These are phyloP conservation scores for Peromyscus leucopus DNA, from an alignment of 2,113 vertebrate species.

Conservation along the genomic window DNA sequence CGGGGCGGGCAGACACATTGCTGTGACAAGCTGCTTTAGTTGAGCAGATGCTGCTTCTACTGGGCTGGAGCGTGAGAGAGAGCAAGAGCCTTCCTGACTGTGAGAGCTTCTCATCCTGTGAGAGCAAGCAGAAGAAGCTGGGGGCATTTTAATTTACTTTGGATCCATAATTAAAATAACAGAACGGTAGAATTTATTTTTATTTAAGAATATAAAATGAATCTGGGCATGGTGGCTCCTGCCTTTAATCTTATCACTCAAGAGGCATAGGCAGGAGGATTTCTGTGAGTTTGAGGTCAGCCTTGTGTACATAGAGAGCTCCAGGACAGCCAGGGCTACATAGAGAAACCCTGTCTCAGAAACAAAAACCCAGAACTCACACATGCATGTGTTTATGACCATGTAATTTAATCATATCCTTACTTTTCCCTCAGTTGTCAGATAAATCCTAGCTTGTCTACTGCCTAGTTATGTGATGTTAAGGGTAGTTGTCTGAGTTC, in stretches of 20 bases:
- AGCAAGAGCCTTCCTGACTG: neutral
- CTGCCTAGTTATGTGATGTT: neutral
- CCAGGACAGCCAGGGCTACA: neutral
- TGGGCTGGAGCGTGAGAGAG: neutral
- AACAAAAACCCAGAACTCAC: neutral
- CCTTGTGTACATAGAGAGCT: neutral
- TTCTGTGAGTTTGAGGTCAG: neutral
- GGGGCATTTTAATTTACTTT: neutral
- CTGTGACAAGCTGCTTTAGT: neutral
- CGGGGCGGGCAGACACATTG: neutral
- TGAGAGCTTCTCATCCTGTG: neutral
- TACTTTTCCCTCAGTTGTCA: neutral
- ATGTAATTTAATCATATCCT: neutral
- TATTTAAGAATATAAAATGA: neutral
- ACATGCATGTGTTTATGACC: neutral
- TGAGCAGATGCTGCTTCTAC: neutral
- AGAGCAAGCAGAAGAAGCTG: neutral
- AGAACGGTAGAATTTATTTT: neutral
- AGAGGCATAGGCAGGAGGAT: neutral
- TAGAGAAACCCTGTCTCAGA: neutral
- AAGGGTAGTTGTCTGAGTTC: neutral
- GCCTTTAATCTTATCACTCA: neutral
- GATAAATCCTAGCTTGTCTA: neutral
- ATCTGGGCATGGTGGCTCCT: neutral
- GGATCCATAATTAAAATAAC: slow-evolving; percentile 29